Evolutionary conservation across 64 coral and sea anemone species (phyloP).

Genomic region (Montipora cactus): DNA sequence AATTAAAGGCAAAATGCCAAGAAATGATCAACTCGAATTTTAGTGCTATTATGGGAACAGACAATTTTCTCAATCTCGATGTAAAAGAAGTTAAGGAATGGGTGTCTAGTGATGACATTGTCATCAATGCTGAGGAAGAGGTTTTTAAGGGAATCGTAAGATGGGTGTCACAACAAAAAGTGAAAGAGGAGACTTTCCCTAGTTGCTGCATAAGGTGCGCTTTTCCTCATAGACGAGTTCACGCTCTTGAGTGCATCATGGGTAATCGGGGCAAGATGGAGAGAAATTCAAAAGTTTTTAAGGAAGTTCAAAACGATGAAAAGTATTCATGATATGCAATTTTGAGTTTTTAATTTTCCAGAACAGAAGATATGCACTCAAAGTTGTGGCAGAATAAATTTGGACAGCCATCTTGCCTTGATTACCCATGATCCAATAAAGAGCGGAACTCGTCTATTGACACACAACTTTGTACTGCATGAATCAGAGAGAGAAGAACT

Average conservation of each 20-base stretch:
- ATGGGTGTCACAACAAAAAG: neutral
- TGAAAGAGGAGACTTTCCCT: neutral
- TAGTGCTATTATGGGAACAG: neutral
- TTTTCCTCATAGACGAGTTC: neutral
- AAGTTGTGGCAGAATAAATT: too few relatives aligned
- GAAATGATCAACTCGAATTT: neutral
- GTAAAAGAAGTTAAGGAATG: neutral
- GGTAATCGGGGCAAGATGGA: too few relatives aligned
- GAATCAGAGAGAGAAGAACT: neutral
- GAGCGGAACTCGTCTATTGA: neutral
- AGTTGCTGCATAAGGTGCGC: neutral
- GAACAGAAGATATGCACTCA: too few relatives aligned
- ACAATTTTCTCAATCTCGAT: neutral
- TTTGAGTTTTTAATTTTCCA: too few relatives aligned
- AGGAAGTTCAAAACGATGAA: too few relatives aligned
- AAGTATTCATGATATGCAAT: too few relatives aligned
- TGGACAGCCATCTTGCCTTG: too few relatives aligned
- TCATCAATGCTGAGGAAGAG: constrained; percentile 58
- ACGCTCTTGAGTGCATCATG: too few relatives aligned
- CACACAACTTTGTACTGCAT: neutral
- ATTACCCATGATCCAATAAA: too few relatives aligned
- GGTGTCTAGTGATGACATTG: neutral
- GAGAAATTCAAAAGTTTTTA: too few relatives aligned
- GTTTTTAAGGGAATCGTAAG: constrained; percentile 40
- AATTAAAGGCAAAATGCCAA: neutral